Conservation (phyloP, 2,888 invertebrate species). For the Caenorhabditis uteleia region DNA sequence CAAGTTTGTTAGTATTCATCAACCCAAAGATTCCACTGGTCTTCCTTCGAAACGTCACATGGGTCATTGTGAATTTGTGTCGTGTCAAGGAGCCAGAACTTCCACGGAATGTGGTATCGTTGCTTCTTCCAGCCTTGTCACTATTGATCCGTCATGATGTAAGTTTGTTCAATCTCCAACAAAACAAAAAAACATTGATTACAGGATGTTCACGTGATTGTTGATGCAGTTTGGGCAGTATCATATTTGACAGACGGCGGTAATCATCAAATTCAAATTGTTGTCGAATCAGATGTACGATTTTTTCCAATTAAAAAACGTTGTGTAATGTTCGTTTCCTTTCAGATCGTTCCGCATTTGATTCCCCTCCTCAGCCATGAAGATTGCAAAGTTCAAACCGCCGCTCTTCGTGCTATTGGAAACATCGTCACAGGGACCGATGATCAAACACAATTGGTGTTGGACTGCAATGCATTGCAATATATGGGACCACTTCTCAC, state of each 20-base stretch:
- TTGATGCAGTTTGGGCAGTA: conserved; percentile 61
- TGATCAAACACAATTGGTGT: conserved; percentile 94
- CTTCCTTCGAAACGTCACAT: conserved; percentile 95
- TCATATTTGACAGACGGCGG: conserved; percentile 60
- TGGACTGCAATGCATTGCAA: conserved; percentile 90
- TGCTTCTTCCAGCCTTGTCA: conserved; percentile 69
- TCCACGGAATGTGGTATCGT: conserved; percentile 79
- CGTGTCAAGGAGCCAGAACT: conserved; percentile 29
- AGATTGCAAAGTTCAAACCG: conserved; percentile 77
- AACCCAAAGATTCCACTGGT: conserved; percentile 92
- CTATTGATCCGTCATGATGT: conserved; percentile 53
- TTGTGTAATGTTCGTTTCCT: not conserved
- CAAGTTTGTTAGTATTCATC: conserved; percentile 89
- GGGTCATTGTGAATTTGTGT: conserved; percentile 88
- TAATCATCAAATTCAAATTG: conserved; percentile 58
- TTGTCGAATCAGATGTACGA: conserved; percentile 84
- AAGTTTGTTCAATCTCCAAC: not conserved
- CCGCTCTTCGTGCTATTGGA: conserved; percentile 79
- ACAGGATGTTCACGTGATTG: conserved; percentile 68
- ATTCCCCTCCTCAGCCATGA: conserved; percentile 90
- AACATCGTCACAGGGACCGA: conserved; percentile 83
- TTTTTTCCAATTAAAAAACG: not conserved
- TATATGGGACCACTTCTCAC: conserved; percentile 89
- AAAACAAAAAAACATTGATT: not conserved
- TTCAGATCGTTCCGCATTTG: conserved; percentile 80